Evolutionary conservation across 1,140 invertebrate species (phyloP).

Genomic region (Ladona fulva): DNA sequence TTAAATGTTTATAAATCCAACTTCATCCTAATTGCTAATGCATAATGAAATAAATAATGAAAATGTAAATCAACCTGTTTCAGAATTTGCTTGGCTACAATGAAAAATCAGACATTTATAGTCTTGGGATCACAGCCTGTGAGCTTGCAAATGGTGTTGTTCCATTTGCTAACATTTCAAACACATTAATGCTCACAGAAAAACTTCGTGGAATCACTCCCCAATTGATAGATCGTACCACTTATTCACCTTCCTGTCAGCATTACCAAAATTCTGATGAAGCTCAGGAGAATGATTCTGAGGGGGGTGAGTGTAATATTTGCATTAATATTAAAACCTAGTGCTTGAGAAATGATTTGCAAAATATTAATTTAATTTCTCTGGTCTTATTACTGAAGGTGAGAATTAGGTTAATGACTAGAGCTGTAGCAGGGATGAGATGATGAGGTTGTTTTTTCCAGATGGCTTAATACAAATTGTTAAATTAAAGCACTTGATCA

Average conservation of each 20-base stretch:
- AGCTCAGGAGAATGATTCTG: background rate
- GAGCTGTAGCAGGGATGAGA: no score
- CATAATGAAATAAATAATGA: background rate
- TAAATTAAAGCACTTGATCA: no score
- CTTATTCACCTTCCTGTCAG: background rate
- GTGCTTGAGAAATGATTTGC: no score
- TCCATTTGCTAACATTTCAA: slow-evolving; percentile 71
- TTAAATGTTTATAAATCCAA: no score
- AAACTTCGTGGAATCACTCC: slow-evolving; percentile 74
- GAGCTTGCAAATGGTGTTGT: slow-evolving; percentile 83
- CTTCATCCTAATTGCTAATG: background rate
- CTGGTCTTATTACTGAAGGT: no score
- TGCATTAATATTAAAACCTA: no score
- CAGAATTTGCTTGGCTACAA: slow-evolving; percentile 82
- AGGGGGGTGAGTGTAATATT: background rate
- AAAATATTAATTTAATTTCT: no score
- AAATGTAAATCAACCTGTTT: slow-evolving; percentile 21
- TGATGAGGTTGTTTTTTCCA: no score
- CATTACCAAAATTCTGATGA: background rate
- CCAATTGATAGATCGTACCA: slow-evolving; percentile 54
- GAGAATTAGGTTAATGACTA: no score
- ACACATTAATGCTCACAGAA: slow-evolving; percentile 81
- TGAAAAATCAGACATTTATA: slow-evolving; percentile 84
- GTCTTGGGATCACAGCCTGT: slow-evolving; percentile 76
- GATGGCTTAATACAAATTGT: no score